Percentiles rank a stretch among this genome's conserved stretches.
Evolutionary conservation across 2,888 invertebrate genomes (phyloP).

Genomic region (Metacarcinus magister): DNA sequence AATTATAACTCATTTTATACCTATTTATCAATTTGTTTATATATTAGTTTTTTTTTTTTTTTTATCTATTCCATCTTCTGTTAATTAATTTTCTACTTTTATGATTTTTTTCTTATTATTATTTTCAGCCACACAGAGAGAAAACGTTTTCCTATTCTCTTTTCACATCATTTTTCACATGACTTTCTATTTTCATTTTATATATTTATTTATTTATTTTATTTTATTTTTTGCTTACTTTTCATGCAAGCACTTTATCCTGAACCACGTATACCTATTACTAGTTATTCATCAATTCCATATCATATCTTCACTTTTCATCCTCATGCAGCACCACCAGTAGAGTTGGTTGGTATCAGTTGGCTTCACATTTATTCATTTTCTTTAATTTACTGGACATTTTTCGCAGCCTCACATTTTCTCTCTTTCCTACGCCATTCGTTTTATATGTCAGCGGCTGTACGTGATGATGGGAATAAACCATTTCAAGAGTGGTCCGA

Average conservation of each 20-base stretch:
- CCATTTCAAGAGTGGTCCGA: neutral
- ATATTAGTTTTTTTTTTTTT: neutral
- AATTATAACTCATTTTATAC: neutral
- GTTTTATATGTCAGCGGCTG: neutral
- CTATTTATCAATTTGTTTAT: neutral
- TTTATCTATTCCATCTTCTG: neutral
- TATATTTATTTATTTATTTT: conserved; percentile 37
- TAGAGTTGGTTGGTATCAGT: neutral
- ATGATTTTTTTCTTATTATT: neutral
- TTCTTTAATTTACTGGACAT: neutral
- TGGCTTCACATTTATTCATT: neutral
- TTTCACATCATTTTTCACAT: too few relatives aligned
- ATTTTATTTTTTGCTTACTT: neutral
- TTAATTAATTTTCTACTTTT: neutral
- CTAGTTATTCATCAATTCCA: conserved; percentile 20
- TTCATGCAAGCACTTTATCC: neutral
- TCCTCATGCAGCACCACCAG: neutral
- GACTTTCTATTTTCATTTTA: neutral
- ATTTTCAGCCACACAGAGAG: too few relatives aligned
- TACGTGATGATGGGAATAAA: neutral
- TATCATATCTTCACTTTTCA: neutral
- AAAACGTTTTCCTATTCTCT: too few relatives aligned
- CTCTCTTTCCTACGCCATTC: neutral
- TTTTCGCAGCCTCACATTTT: conserved; percentile 8
- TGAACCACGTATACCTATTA: neutral